Evolutionary conservation across 1,140 invertebrate species (phyloP), one percentile per base, ranked within the genome.

Genomic region (Pseudoatta argentina): DNA sequence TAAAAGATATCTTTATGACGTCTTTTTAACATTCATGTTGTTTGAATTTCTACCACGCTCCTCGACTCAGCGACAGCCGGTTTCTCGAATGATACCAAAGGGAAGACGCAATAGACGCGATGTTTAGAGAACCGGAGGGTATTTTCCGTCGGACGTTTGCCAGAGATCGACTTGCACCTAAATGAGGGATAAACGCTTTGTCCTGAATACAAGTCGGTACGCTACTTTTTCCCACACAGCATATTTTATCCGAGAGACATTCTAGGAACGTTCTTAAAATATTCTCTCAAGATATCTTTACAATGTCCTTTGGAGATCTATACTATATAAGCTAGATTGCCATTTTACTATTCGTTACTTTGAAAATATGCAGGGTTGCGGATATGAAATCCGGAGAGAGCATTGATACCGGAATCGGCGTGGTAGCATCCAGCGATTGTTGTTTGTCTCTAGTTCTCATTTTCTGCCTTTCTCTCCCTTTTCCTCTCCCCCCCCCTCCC

Each of bases 351-450:
- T 5, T 2, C 6, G 5, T 2, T 34, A 39, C 16, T 55, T 81
- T 1, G 34, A 61, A 39, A 61, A 73, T 61, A 59, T 53, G 34
- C 30, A 24, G 21, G 14, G n/a, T 44, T 21, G 8, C 51, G 39
- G 8, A 59, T 18, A 53, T 44, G 63, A 51, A 63, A 76, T 79
- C 44, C 30, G 61, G 30, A 44, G 71, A 61, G 83, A 86, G 59
- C 85, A 24, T 21, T 64, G 77, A 21, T 75, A 44, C 59, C 2
- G 27, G 27, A 30, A 30, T 90, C 73, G 86, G 77, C 76, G 64
- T 71, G 79, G 71, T 86, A 89, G 89, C 72, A 76, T 89, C 86
- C 77, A 90, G 73, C 64, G 59, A 6, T 69, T 59, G 24, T 27
- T 34, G 66, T 24, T 24, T 21, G 30, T 61, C 21, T 79, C 61